Evolutionary conservation across 2,113 vertebrate genomes (phyloP).

Genomic region (Miniopterus natalensis): DNA sequence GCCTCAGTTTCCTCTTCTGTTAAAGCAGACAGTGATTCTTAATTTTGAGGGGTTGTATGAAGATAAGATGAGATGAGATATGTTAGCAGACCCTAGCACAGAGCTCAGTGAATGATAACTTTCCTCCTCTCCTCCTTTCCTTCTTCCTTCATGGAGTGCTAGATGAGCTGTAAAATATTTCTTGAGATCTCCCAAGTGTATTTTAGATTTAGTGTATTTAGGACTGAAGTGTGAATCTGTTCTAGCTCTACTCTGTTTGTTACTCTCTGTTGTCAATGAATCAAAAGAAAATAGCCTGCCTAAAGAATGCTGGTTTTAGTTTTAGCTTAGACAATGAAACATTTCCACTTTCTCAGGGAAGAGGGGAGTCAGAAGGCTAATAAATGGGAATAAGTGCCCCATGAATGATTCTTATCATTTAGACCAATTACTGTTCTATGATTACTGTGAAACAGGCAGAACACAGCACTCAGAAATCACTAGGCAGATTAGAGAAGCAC

Average conservation of each 20-base stretch:
- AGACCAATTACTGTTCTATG: slow-evolving; percentile 84
- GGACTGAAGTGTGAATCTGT: neutral
- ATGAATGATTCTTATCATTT: slow-evolving; percentile 76
- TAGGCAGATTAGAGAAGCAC: slow-evolving; percentile 58
- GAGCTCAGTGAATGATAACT: neutral
- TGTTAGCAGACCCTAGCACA: neutral
- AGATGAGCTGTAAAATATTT: neutral
- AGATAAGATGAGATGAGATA: neutral
- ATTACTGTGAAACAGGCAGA: slow-evolving; percentile 81
- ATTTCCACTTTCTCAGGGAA: slow-evolving; percentile 38
- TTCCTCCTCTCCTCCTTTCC: neutral
- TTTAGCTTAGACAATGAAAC: slow-evolving; percentile 39
- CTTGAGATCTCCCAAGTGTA: neutral
- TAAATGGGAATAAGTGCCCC: slow-evolving; percentile 68
- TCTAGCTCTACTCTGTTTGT: neutral
- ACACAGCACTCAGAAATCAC: slow-evolving; percentile 72
- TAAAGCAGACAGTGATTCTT: slow-evolving; percentile 14
- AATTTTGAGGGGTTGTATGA: neutral
- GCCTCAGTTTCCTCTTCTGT: slow-evolving; percentile 12
- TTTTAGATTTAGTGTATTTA: slow-evolving; percentile 19
- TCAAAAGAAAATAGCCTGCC: neutral
- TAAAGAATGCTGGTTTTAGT: slow-evolving; percentile 18
- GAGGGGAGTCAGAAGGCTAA: slow-evolving; percentile 72
- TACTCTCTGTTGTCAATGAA: slow-evolving; percentile 22
- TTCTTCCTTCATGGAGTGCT: neutral